Evolutionary conservation across 2,113 vertebrate species (phyloP).

Genomic region (Australoheros scitulus): DNA sequence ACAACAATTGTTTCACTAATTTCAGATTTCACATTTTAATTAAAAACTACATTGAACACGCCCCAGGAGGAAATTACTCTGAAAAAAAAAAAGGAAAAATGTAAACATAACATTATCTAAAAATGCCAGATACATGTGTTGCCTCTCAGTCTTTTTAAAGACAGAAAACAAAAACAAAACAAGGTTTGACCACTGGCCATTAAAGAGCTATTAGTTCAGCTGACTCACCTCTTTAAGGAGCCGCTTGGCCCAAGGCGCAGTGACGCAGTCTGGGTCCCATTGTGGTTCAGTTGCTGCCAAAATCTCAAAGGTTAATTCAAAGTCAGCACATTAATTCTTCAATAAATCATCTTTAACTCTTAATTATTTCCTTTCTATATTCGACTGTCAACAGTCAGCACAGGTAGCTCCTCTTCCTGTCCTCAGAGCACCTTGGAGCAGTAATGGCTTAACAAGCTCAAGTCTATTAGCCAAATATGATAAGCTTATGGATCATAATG

Average conservation of each 20-base stretch:
- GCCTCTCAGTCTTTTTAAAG: neutral
- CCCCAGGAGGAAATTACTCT: constrained; percentile 32
- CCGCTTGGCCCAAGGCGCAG: constrained; percentile 7
- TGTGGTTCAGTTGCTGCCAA: constrained; percentile 18
- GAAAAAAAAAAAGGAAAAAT: neutral
- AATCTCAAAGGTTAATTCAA: constrained; percentile 60
- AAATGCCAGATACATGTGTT: constrained; percentile 25
- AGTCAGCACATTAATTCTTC: constrained; percentile 42
- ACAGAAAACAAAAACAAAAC: constrained; percentile 1
- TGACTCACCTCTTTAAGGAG: constrained; percentile 52
- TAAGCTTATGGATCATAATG: constrained; percentile 32
- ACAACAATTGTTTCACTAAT: neutral
- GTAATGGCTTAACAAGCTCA: constrained; percentile 34
- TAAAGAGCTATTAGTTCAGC: constrained; percentile 36
- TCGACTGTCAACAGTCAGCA: constrained; percentile 6
- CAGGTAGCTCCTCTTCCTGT: constrained; percentile 5
- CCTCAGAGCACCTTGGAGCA: constrained; percentile 18
- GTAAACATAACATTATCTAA: constrained; percentile 42
- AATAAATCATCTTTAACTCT: constrained; percentile 49
- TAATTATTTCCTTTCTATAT: constrained; percentile 15
- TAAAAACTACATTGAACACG: constrained; percentile 34
- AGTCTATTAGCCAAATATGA: constrained; percentile 28
- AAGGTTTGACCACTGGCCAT: constrained; percentile 25
- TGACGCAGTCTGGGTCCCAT: constrained; percentile 33
- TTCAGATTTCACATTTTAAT: constrained; percentile 57